Evolutionary conservation across 2,113 vertebrate species (phyloP).

Genomic region (Regulus satrapa): DNA sequence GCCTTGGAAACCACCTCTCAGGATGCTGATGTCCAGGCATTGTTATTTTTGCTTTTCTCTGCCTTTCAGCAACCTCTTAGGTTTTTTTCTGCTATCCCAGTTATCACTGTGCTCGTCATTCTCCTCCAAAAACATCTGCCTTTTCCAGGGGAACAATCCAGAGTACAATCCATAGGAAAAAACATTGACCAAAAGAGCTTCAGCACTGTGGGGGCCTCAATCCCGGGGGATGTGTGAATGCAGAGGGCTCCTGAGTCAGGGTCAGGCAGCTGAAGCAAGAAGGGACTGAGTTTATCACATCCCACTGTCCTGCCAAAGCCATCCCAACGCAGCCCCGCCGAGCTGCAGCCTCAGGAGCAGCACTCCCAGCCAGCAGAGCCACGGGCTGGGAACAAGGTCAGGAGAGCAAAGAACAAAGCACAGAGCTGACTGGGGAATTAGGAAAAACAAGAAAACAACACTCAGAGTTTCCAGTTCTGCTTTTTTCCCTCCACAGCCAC

Average conservation of each 20-base stretch:
- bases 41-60: background rate
- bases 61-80: constrained; percentile 12
- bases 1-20: background rate
- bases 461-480: background rate
- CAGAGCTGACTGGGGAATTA: background rate
- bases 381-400: background rate
- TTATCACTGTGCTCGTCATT: constrained; percentile 31
- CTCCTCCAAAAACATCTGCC: constrained; percentile 13
- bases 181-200: background rate
- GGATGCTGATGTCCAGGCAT: background rate
- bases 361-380: background rate
- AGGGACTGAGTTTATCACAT: background rate
- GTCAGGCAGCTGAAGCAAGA: background rate
- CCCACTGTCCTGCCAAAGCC: background rate
- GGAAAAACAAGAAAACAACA: background rate
- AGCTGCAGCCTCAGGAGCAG: background rate
- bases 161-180: background rate
- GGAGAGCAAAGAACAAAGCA: background rate
- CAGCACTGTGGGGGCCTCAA: background rate
- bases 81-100: constrained; percentile 30
- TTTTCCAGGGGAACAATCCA: background rate
- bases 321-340: background rate
- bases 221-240: background rate
- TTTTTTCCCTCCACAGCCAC: background rate
- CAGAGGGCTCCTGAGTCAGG: background rate